A percentile compares a stretch with the other conserved stretches of the same genome.
phyloP scores from a whole-genome alignment of 2,113 vertebrate genomes.

The Caretta caretta region DNA sequence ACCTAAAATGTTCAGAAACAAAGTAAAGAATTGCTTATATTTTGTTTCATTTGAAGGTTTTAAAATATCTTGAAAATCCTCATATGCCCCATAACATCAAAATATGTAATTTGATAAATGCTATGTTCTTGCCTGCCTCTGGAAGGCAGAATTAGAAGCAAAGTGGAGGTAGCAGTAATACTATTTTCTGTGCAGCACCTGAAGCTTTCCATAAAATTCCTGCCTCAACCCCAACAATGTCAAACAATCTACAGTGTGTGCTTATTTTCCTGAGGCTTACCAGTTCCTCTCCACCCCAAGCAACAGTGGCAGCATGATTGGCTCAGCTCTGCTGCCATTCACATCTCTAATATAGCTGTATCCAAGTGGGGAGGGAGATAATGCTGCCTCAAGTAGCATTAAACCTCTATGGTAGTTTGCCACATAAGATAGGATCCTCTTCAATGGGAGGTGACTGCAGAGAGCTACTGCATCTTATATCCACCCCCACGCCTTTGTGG shows the following conservation, averaged over 20 bases:
- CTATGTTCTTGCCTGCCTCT: not conserved
- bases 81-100: not conserved
- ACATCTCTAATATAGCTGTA: not conserved
- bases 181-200: not conserved
- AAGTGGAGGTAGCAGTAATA: not conserved
- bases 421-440: not conserved
- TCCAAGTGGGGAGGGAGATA: not conserved
- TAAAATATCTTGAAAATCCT: not conserved
- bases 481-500: not conserved
- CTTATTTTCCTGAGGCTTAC: not conserved
- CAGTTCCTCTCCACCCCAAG: not conserved
- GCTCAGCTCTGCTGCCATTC: not conserved
- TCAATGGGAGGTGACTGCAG: not conserved
- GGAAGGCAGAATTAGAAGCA: accelerated
- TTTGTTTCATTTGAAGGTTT: not conserved
- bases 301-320: not conserved
- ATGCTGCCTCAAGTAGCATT: not conserved
- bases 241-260: not conserved
- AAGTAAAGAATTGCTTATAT: not conserved
- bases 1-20: not conserved
- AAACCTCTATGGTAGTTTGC: conserved; percentile 4
- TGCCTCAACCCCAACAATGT: not conserved
- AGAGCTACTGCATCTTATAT: not conserved
- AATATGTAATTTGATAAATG: not conserved
- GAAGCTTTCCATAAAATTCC: not conserved